Conservation (phyloP, 2,113 vertebrate species). For the Hydrolagus affinis region DNA sequence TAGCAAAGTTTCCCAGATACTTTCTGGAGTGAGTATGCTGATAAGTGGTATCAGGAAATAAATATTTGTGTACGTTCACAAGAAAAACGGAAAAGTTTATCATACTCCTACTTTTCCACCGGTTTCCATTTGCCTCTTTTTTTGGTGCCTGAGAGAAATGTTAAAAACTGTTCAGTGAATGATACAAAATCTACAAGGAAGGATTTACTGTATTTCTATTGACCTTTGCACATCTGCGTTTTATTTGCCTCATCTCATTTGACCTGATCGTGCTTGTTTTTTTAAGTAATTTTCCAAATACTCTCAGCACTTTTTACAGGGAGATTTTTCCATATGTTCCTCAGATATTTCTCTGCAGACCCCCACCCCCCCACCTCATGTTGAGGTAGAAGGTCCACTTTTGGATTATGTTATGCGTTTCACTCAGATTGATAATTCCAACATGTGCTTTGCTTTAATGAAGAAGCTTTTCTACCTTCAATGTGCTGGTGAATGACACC, state of each 20-base stretch:
- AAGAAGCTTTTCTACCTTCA: not conserved
- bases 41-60: too few relatives aligned
- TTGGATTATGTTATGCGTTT: not conserved
- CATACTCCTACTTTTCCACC: too few relatives aligned
- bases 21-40: too few relatives aligned
- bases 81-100: too few relatives aligned
- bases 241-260: not conserved
- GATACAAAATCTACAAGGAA: too few relatives aligned
- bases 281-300: not conserved
- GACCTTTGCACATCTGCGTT: not conserved
- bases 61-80: too few relatives aligned
- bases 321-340: not conserved
- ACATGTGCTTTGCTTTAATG: not conserved
- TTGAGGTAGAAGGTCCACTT: not conserved
- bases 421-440: not conserved
- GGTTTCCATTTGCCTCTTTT: too few relatives aligned
- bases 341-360: too few relatives aligned
- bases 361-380: too few relatives aligned
- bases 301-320: not conserved
- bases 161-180: too few relatives aligned
- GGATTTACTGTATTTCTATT: not conserved
- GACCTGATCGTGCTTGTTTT: not conserved
- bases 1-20: too few relatives aligned
- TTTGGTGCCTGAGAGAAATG: too few relatives aligned
- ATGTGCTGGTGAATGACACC: not conserved